These are phyloP conservation scores for Ameiurus melas DNA, from an alignment of 2,113 vertebrate genomes.

Conservation along the genomic window DNA sequence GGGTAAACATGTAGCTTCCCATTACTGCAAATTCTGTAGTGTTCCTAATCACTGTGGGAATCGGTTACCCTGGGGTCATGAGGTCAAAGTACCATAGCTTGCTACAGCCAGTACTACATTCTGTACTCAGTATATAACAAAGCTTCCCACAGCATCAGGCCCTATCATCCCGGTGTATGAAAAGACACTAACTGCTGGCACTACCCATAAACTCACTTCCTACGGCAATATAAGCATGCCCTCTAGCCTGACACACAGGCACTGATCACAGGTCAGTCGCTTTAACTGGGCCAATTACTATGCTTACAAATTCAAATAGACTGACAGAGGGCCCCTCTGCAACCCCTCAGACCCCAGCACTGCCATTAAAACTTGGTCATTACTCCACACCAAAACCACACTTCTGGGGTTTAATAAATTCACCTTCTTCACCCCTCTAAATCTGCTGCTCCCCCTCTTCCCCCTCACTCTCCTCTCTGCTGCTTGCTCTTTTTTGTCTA, in stretches of 20 bases:
- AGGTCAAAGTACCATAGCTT: slow-evolving; percentile 37
- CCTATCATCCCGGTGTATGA: slow-evolving; percentile 34
- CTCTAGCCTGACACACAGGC: slow-evolving; percentile 40
- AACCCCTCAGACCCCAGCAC: slow-evolving; percentile 34
- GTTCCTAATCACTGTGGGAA: slow-evolving; percentile 38
- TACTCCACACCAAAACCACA: slow-evolving; percentile 55
- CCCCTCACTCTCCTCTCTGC: slow-evolving; percentile 14
- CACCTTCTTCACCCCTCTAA: slow-evolving; percentile 54
- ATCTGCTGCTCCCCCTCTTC: slow-evolving; percentile 36
- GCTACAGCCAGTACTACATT: slow-evolving; percentile 33
- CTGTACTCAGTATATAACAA: slow-evolving; percentile 29
- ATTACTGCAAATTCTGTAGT: slow-evolving; percentile 33
- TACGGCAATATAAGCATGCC: slow-evolving; percentile 45
- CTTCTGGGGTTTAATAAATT: slow-evolving; percentile 59
- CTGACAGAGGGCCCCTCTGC: slow-evolving; percentile 41
- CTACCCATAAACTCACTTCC: slow-evolving; percentile 49
- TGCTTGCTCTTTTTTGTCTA: slow-evolving; percentile 48
- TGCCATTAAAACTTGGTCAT: slow-evolving; percentile 56
- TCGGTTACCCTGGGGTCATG: slow-evolving; percentile 31
- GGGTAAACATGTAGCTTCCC: slow-evolving; percentile 28
- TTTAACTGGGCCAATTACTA: slow-evolving; percentile 53
- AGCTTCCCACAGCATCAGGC: slow-evolving; percentile 44
- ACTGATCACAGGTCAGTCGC: slow-evolving; percentile 48
- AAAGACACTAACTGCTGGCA: slow-evolving; percentile 43
- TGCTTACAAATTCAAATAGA: slow-evolving; percentile 45